phyloP scores from a whole-genome alignment of 2,888 invertebrate species.

The Watsonalla binaria region DNA sequence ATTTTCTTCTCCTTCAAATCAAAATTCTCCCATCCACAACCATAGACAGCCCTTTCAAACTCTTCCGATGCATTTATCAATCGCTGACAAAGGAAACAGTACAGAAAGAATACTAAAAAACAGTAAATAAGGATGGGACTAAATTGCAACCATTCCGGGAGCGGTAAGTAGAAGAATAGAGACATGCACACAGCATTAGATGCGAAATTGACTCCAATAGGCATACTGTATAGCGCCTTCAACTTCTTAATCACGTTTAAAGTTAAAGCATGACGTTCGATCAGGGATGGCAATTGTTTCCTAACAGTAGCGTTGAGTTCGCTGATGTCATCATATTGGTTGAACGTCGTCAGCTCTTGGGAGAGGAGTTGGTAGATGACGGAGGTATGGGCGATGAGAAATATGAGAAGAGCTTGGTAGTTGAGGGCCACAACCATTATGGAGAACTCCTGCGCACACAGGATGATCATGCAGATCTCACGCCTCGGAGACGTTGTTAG shows the following conservation, averaged over 20 bases:
- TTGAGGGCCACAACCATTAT: constrained; percentile 43
- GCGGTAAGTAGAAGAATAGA: constrained; percentile 50
- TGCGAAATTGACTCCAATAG: constrained; percentile 59
- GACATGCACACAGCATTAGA: constrained; percentile 53
- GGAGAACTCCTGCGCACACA: constrained; percentile 37
- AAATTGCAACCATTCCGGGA: constrained; percentile 47
- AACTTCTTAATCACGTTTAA: constrained; percentile 40
- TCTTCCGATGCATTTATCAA: constrained; percentile 52
- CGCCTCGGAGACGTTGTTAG: constrained; percentile 41
- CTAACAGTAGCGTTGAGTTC: constrained; percentile 28
- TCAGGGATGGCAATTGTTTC: constrained; percentile 33
- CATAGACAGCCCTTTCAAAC: constrained; percentile 54
- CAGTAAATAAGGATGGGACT: constrained; percentile 52
- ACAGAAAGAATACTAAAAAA: constrained; percentile 55
- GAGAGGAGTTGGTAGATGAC: constrained; percentile 51
- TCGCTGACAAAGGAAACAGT: constrained; percentile 58
- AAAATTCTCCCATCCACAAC: constrained; percentile 68
- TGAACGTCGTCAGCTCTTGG: constrained; percentile 42
- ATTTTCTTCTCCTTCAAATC: constrained; percentile 42
- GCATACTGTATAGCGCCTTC: constrained; percentile 48
- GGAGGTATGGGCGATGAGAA: constrained; percentile 55
- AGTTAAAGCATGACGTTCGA: constrained; percentile 41
- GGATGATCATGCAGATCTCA: constrained; percentile 42
- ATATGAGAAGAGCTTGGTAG: constrained; percentile 50
- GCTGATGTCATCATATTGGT: constrained; percentile 20